Percentiles rank a stretch among this genome's conserved stretches.
phyloP scores from a whole-genome alignment of 2,797 vertebrate genomes.

The Melanotaenia nigrans region DNA sequence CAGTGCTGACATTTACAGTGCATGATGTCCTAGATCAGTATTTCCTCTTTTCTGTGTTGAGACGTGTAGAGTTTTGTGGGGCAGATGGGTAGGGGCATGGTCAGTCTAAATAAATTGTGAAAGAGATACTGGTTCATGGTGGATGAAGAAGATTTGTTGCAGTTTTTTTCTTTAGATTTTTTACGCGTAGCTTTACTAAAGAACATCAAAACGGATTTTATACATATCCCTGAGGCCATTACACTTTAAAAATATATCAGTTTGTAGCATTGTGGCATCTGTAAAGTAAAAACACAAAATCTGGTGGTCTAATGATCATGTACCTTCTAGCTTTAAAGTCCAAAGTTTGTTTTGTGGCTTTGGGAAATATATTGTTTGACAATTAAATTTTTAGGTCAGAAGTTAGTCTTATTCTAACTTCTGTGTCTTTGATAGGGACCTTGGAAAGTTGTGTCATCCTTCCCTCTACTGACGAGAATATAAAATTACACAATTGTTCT shows the following conservation, averaged over 20 bases:
- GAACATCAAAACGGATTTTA: neutral
- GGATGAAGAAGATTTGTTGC: neutral
- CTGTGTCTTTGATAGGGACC: slow-evolving; percentile 35
- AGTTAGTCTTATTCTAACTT: slow-evolving; percentile 7
- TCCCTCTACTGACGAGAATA: slow-evolving; percentile 62
- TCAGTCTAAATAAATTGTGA: neutral
- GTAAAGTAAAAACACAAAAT: neutral
- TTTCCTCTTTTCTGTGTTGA: slow-evolving; percentile 10
- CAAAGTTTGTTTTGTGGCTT: neutral
- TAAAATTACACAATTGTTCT: slow-evolving; percentile 34
- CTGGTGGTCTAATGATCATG: neutral
- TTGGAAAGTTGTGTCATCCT: slow-evolving; percentile 56
- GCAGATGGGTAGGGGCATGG: neutral
- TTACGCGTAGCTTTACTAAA: neutral
- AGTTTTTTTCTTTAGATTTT: neutral
- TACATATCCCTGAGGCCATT: slow-evolving; percentile 4
- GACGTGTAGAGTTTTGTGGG: neutral
- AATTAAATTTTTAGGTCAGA: neutral
- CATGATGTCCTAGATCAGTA: neutral
- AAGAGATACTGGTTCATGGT: slow-evolving; percentile 4
- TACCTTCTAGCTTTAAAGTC: neutral
- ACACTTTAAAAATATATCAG: neutral
- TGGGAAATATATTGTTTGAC: neutral
- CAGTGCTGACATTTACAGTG: slow-evolving; percentile 30
- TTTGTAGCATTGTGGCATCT: neutral